Evolutionary conservation across 2,888 invertebrate genomes (phyloP).

Genomic region (Pristionchus entomophagus): DNA sequence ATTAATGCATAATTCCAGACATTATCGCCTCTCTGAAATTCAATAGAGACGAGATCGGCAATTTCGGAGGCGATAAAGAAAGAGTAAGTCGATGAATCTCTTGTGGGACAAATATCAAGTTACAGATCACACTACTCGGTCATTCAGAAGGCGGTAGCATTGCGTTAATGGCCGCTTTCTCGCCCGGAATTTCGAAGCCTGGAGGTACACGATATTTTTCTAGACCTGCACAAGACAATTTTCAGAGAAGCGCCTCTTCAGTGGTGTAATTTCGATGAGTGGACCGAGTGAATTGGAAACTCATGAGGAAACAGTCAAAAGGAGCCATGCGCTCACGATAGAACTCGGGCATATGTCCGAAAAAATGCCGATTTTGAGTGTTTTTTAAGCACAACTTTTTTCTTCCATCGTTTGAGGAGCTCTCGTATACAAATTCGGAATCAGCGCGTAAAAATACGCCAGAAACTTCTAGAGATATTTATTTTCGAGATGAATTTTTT

Average conservation of each 20-base stretch:
- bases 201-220: background rate
- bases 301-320: background rate
- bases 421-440: too few relatives aligned
- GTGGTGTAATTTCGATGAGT: background rate
- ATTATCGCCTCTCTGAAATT: background rate
- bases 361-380: too few relatives aligned
- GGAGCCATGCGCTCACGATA: too few relatives aligned
- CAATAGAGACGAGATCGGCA: background rate
- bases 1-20: too few relatives aligned
- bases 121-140: background rate
- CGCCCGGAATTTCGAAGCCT: background rate
- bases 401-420: too few relatives aligned
- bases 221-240: background rate
- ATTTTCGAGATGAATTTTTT: too few relatives aligned
- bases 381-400: too few relatives aligned
- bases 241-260: background rate
- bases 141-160: background rate
- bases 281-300: background rate
- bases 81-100: too few relatives aligned
- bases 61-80: slow-evolving; percentile 7
- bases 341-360: too few relatives aligned
- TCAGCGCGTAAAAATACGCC: too few relatives aligned
- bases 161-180: background rate
- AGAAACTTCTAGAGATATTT: too few relatives aligned
- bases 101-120: too few relatives aligned